Percentiles rank a stretch among this genome's conserved stretches.
These are phyloP conservation scores for Troides aeacus DNA, from an alignment of 2,888 invertebrate species.

Conservation along the genomic window DNA sequence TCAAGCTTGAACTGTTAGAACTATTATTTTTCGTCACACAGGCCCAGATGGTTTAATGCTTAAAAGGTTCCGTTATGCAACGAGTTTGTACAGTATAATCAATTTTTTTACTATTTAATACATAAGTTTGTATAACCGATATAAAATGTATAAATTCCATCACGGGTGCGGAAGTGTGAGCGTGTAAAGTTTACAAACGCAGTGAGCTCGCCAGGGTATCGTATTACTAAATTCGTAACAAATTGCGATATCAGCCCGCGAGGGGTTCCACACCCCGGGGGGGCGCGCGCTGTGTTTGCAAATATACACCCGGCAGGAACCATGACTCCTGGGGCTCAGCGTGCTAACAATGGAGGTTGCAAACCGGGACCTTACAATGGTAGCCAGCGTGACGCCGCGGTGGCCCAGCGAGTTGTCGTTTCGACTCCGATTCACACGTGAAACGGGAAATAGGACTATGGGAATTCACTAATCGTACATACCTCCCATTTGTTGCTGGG, in stretches of 20 bases:
- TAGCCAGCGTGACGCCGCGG: constrained; percentile 58
- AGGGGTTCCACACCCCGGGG: constrained; percentile 53
- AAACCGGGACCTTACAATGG: constrained; percentile 56
- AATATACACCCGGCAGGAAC: constrained; percentile 73
- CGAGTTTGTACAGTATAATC: no score
- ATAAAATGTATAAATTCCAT: constrained; percentile 26
- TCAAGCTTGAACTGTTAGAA: no score
- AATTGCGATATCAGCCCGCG: constrained; percentile 56
- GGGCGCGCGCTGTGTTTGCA: constrained; percentile 70
- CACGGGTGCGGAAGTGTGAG: constrained; percentile 30
- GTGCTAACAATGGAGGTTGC: constrained; percentile 43
- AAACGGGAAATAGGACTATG: constrained; percentile 55
- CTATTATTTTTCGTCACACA: no score
- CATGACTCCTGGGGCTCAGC: constrained; percentile 33
- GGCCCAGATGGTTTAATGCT: no score
- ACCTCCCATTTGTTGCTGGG: constrained; percentile 19
- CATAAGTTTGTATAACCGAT: constrained; percentile 2
- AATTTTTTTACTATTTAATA: no score
- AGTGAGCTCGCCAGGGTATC: constrained; percentile 44
- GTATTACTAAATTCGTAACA: constrained; percentile 66
- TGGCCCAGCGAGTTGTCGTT: constrained; percentile 44
- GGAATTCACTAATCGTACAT: constrained; percentile 39
- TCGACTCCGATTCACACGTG: constrained; percentile 60
- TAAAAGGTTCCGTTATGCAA: no score
- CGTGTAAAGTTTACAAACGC: constrained; percentile 33